Evolutionary conservation across 2,113 vertebrate genomes (phyloP), one percentile per base, ranked within the genome.

Genomic region (Periophthalmodon schlosseri): DNA sequence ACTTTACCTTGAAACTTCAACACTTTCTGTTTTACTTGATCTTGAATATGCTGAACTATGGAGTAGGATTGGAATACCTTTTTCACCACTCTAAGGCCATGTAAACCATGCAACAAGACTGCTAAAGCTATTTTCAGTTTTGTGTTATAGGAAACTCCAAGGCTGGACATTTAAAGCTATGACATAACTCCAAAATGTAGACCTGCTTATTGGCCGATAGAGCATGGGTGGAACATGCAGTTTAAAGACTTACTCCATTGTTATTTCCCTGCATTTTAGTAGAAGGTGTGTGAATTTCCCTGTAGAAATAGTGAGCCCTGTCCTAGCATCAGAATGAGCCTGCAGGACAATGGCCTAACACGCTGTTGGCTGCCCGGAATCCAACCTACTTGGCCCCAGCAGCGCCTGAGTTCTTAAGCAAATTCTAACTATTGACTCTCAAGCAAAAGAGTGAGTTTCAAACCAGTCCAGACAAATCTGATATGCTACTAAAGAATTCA

Each of bases 341-440:
- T 1, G 12, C 39, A 73, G 80, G 87, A 89, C 91, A 91, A 91
- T 89, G 84, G 69, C 72, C 87, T 91, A 78, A 87, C 75, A 69
- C 84, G 70, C 83, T 77, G 81, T 77, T 91, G 84, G 83, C 82
- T 91, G 77, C 66, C 72, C 58, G 80, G 89, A 92, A 92, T 93
- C 84, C 80, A 73, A 54, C 77, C 60, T 67, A 77, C 84, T 91
- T 89, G 82, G 83, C 84, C 20, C 60, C 36, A 67, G 56, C 72
- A 82, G 83, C 76, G 85, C 77, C 69, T 39, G 4, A 23, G 73
- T 52, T 75, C 69, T 73, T 76, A 82, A 56, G 71, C 39, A 82
- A 81, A 79, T 78, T 83, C 81, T 76, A 73, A 86, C 72, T 54
- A 87, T 68, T 72, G 47, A 47, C n/a, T 69, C 71, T 33, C 69